Conservation (phyloP, 2,113 vertebrate species). For the Hydrolagus affinis region DNA sequence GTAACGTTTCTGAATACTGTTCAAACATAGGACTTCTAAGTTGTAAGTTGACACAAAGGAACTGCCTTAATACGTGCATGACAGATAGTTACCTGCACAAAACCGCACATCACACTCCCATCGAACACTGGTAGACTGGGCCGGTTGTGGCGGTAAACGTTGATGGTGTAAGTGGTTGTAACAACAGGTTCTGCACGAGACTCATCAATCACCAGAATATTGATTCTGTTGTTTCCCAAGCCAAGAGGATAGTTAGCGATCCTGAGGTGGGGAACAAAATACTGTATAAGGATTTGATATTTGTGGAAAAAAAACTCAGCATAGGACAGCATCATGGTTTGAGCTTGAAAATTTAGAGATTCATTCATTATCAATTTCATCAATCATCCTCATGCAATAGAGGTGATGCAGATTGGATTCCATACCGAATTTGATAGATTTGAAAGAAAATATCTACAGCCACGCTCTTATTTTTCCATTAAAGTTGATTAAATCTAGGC, state of each 20-base stretch:
- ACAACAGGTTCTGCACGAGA: constrained; percentile 45
- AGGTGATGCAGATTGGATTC: too few species aligned
- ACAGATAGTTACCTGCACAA: constrained; percentile 67
- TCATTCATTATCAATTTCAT: neutral
- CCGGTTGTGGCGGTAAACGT: constrained; percentile 73
- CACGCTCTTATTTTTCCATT: too few species aligned
- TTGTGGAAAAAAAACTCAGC: too few species aligned
- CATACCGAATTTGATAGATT: too few species aligned
- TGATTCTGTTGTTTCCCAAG: constrained; percentile 73
- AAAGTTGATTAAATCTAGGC: too few species aligned
- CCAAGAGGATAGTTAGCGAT: constrained; percentile 74
- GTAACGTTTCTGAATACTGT: neutral
- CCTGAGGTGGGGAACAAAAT: constrained; percentile 46
- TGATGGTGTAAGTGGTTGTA: constrained; percentile 73
- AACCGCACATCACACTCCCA: constrained; percentile 76
- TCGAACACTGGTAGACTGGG: constrained; percentile 85
- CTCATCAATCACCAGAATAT: constrained; percentile 63
- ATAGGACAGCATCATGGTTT: too few species aligned
- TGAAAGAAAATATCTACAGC: too few species aligned
- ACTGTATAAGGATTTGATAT: too few species aligned
- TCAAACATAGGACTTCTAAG: neutral
- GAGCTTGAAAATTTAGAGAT: neutral
- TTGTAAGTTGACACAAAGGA: neutral
- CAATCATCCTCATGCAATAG: too few species aligned
- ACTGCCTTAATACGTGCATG: neutral